These are phyloP conservation scores for Poeciliopsis prolifica DNA, from an alignment of 2,113 vertebrate genomes.

Conservation along the genomic window DNA sequence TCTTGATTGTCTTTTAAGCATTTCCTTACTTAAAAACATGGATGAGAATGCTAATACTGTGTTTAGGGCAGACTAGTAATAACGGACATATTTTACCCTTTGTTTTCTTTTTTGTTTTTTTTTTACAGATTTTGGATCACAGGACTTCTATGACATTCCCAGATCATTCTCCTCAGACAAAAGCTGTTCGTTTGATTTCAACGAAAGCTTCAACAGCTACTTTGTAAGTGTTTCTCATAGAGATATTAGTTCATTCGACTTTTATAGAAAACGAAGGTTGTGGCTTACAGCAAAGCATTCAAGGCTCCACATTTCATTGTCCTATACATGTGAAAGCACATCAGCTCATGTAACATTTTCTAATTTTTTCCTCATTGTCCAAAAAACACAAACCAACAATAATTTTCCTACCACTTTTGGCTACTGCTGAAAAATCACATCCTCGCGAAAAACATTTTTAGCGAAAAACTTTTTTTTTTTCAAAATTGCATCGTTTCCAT, in stretches of 20 bases:
- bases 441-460: too few species aligned
- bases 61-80: neutral
- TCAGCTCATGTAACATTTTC: too few species aligned
- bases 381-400: too few species aligned
- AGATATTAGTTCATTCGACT: neutral
- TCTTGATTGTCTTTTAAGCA: slow-evolving; percentile 27
- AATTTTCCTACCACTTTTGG: too few species aligned
- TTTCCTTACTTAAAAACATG: slow-evolving; percentile 2
- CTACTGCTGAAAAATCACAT: too few species aligned
- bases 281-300: neutral
- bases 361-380: too few species aligned
- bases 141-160: slow-evolving; percentile 98
- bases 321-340: too few species aligned
- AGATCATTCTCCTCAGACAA: slow-evolving; percentile 92
- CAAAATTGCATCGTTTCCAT: too few species aligned
- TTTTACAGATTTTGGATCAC: slow-evolving; percentile 89
- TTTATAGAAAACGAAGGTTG: neutral
- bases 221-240: slow-evolving; percentile 87
- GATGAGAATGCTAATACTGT: neutral
- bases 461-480: too few species aligned
- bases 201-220: slow-evolving; percentile 92
- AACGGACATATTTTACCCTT: neutral
- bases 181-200: slow-evolving; percentile 90
- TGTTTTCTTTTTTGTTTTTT: neutral
- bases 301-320: neutral